Base-by-base conservation (phyloP, 2,113 vertebrate species). In the Callaeas wilsoni region DNA sequence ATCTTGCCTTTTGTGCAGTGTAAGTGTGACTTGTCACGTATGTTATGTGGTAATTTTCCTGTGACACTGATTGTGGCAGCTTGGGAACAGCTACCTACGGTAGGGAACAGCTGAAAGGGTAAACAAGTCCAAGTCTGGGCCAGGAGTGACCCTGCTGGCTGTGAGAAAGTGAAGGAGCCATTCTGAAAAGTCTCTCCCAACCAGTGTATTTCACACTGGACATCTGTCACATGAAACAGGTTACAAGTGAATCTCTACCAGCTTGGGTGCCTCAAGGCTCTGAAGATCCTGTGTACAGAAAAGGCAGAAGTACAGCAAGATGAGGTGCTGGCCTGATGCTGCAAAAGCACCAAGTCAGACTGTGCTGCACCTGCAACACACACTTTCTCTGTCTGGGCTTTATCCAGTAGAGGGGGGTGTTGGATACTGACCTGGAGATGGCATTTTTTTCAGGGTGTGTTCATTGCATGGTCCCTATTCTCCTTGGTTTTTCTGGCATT, bases 1-100 rank as follows among this genome's bases (percentile, higher is more conserved):
- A 85, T 95, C 94, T 87, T 94, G 67, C 85, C 70, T 85, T 96
- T 85, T 93, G 73, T 82, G 75, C 55, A n/a, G 73, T 64, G 86
- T 91, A 89, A 85, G 81, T 93, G 91, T 87, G 80, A 96, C 80
- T 94, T 97, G 88, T 85, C 75, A 86, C 7, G 1, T 71, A 83
- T 55, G 80, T 76, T 91, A 73, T 13, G 52, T 68, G 63, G 44
- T 69, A 83, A 87, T 89, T 97, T 95, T 90, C 87, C 57, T 76
- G 60, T 92, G 67, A 95, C 81, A 69, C 67, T 81, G 83, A 74
- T 69, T 95, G 76, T 94, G 80, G 93, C 77, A 95, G 49, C 73
- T 88, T 84, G 49, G 55, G 59, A 89, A 47, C 39, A 80, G 39
- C 57, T 88, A 32, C 83, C 62, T 75, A 59, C 1, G 3, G 16